Base-by-base conservation (phyloP, 2,888 invertebrate genomes). In the Ommatoiulus sabulosus region DNA sequence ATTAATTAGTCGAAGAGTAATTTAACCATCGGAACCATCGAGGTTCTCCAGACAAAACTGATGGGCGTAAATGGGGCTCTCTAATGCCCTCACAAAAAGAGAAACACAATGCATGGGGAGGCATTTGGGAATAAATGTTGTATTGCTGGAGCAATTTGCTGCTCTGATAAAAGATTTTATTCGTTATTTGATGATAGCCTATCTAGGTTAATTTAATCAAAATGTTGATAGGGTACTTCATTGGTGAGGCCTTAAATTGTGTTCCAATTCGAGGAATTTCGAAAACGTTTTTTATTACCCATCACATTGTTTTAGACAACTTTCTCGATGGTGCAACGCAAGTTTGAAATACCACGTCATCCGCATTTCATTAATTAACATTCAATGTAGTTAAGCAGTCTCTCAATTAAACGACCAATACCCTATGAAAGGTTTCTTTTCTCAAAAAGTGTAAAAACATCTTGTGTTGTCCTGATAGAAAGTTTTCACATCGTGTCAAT, bases 181-280 rank as follows among this genome's bases (percentile, higher is more conserved):
- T 10, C 7, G 72, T 24, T 72, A 72, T 72, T 72, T 72, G 24
- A 72, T 72, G 72, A 20, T 72, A 8, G 72, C 24, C 72, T 24
- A 72, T 72, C 72, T 72, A 24, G 72, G 72, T 72, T 72, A 72
- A 72, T 72, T 72, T 72, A 72, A 72, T 72, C 20, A 72, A 8
- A 72, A 72, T 72, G 7, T 72, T 24, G 24, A 24, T 24, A 8
- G 20, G 8, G 20, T 6, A 7, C 72, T 72, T 72, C 20, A 72
- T 72, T 24, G 24, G 8, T 0, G 20, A 20, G 20, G 24, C 20
- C 72, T 72, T 24, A 35, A 35, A 35, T 35, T 72, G 72, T 72
- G 20, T 72, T 3, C 63, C 0, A 7, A 72, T 10, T 20, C 24
- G 72, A 10, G 72, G 72, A 72, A 5, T 72, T 72, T 72, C 20